Conservation (phyloP, 2,113 vertebrate genomes). For the Rhegmatorhina hoffmannsi region DNA sequence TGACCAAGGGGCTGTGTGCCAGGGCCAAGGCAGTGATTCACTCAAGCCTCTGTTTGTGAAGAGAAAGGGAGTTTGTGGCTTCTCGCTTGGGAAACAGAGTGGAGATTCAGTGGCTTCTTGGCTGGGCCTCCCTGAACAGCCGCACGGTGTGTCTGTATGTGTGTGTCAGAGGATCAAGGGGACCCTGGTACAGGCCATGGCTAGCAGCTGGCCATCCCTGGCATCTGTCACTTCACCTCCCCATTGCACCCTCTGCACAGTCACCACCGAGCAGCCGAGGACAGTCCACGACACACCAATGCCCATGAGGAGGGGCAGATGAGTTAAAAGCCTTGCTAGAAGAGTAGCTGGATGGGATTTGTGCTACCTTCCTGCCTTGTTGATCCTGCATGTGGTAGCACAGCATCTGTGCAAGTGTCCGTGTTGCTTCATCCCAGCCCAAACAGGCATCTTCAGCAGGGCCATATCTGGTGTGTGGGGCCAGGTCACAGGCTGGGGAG, state of each 20-base stretch:
- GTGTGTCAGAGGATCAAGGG: slow-evolving; percentile 23
- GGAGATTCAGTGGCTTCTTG: slow-evolving; percentile 68
- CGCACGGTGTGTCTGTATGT: not conserved
- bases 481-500: not conserved
- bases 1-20: not conserved
- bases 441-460: not conserved
- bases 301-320: not conserved
- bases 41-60: slow-evolving; percentile 76
- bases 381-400: accelerated
- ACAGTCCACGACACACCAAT: not conserved
- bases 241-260: not conserved
- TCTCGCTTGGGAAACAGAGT: slow-evolving; percentile 71
- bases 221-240: not conserved
- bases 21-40: slow-evolving; percentile 28
- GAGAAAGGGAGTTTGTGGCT: slow-evolving; percentile 78
- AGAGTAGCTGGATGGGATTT: not conserved
- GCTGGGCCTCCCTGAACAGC: not conserved
- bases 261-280: accelerated
- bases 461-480: not conserved
- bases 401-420: not conserved
- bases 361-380: not conserved
- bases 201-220: not conserved
- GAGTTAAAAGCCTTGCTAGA: not conserved
- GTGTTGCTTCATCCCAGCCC: not conserved
- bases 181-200: slow-evolving; percentile 64